Evolutionary conservation across 2,797 vertebrate genomes (phyloP), one percentile per base, ranked within the genome.

Genomic region (Hoplostethus atlanticus): DNA sequence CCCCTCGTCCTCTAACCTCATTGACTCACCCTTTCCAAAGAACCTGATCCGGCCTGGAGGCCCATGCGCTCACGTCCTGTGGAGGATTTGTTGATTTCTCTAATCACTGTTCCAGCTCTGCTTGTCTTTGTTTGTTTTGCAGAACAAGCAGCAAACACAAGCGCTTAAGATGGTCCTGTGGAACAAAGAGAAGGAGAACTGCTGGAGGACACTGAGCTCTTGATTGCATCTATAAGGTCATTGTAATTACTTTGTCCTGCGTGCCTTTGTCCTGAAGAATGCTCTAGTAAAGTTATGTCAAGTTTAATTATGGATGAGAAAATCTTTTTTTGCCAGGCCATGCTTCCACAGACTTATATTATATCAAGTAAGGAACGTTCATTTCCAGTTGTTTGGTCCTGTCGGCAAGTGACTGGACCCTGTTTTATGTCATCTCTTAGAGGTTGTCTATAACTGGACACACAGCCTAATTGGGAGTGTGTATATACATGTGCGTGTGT

Each of bases 41-140:
- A 93, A 91, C 84, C 87, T 84, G 90, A 95, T 93, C 92, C 59
- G 76, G 87, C 92, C 91, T 73, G 36, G 86, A 90, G 92, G 90
- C 91, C 85, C 87, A 92, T 94, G 92, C 75, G 91, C 91, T 95
- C 92, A 94, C 88, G 92, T 95, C 92, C 92, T 94, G 90, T 87
- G 30, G 80, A 82, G 90, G 92, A 92, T 94, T 94, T 94, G 93
- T 94, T 94, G 91, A 94, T 93, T 93, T 91, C 91, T 94, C 75
- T 93, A 94, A 94, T 94, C 91, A 94, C 82, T 87, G 87, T 56
- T 93, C 88, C 79, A 84, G 89, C 91, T 90, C 87, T 84, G 89
- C 89, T 85, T 76, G 73, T 83, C 87, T 90, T 91, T 95, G 92
- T 94, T 93, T 94, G 91, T 93, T 91, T 92, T 92, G 87, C 67